These are phyloP conservation scores for Gymnocypris eckloni DNA, from an alignment of 2,797 vertebrate genomes.

Conservation along the genomic window DNA sequence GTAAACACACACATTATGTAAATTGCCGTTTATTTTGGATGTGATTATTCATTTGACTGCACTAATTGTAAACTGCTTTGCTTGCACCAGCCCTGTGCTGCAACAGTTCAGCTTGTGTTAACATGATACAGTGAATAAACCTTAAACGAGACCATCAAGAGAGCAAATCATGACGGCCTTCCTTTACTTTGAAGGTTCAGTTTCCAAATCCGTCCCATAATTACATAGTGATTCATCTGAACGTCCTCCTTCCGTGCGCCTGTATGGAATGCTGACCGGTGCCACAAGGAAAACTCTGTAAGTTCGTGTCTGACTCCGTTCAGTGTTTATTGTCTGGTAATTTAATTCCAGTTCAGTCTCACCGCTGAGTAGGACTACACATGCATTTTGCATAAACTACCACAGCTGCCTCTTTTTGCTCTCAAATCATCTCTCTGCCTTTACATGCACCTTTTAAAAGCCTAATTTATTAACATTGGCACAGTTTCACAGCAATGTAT, in stretches of 20 bases:
- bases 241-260: conserved; percentile 8
- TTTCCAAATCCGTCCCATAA: conserved; percentile 57
- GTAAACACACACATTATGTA: background rate
- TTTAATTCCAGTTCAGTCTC: conserved; percentile 41
- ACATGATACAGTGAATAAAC: conserved; percentile 27
- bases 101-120: background rate
- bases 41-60: background rate
- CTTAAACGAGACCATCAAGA: conserved; percentile 26
- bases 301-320: conserved; percentile 1
- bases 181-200: conserved; percentile 48
- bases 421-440: conserved; percentile 24
- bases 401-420: conserved; percentile 53
- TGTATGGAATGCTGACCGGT: conserved; percentile 8
- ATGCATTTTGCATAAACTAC: conserved; percentile 44
- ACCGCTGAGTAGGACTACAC: background rate
- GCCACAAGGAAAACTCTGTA: background rate
- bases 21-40: background rate
- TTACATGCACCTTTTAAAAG: conserved; percentile 38
- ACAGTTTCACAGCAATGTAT: conserved; percentile 45
- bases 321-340: conserved; percentile 38
- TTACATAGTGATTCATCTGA: conserved; percentile 34
- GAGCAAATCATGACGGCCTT: background rate
- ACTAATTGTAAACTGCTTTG: background rate
- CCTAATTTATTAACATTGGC: conserved; percentile 61
- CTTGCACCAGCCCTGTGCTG: background rate